phyloP scores from a whole-genome alignment of 2,888 invertebrate genomes.

The Synanthedon vespiformis region DNA sequence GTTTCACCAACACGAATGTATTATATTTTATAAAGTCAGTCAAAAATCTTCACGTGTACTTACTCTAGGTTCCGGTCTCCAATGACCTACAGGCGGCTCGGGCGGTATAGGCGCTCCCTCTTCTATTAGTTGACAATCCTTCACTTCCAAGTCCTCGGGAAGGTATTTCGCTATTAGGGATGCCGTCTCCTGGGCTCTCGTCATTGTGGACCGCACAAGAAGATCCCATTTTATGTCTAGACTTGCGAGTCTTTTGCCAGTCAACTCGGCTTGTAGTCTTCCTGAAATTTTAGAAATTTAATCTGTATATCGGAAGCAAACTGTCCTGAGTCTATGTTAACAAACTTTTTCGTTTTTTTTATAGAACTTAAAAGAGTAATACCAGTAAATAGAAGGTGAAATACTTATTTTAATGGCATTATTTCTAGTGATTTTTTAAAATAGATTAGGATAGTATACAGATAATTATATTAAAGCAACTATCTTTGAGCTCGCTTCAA shows the following conservation, averaged over 20 bases:
- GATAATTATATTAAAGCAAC: too few species aligned
- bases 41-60: conserved; percentile 11
- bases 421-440: too few species aligned
- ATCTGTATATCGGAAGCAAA: too few species aligned
- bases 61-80: conserved; percentile 81
- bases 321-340: too few species aligned
- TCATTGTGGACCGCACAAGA: conserved; percentile 91
- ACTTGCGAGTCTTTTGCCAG: conserved; percentile 84
- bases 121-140: conserved; percentile 80
- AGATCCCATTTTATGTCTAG: conserved; percentile 83
- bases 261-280: conserved; percentile 84
- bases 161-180: conserved; percentile 82
- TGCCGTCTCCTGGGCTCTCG: conserved; percentile 92
- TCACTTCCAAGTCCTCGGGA: conserved; percentile 64
- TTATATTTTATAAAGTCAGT: too few species aligned
- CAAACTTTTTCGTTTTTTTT: too few species aligned
- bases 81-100: conserved; percentile 89
- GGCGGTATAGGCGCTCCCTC: conserved; percentile 97
- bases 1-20: too few species aligned
- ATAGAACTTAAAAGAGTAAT: too few species aligned
- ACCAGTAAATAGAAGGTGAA: too few species aligned
- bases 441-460: too few species aligned
- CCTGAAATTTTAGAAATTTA: conserved; percentile 61
- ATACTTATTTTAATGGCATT: too few species aligned
- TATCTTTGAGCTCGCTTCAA: too few species aligned